phyloP scores from a whole-genome alignment of 2,888 invertebrate genomes.

The Sinodicranocentrus sp. region DNA sequence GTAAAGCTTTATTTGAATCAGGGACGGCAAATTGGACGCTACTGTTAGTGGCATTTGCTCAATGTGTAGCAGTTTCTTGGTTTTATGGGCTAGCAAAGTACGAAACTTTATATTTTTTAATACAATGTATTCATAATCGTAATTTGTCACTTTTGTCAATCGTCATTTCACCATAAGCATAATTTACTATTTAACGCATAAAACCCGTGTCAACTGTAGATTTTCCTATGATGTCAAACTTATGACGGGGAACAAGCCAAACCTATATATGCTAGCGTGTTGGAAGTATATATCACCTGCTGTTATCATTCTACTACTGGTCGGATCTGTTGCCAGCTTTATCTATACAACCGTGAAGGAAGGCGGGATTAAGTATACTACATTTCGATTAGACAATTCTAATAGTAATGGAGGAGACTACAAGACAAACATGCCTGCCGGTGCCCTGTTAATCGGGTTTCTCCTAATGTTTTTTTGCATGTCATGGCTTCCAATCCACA shows the following conservation, averaged over 20 bases:
- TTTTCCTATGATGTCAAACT: conserved; percentile 65
- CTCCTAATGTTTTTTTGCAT: conserved; percentile 38
- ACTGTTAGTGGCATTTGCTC: conserved; percentile 48
- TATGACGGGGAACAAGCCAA: conserved; percentile 66
- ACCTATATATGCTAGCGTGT: conserved; percentile 56
- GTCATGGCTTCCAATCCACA: conserved; percentile 40
- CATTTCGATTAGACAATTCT: neutral
- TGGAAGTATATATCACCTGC: conserved; percentile 68
- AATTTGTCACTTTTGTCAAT: too few relatives aligned
- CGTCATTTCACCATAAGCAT: too few relatives aligned
- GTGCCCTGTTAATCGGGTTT: conserved; percentile 32
- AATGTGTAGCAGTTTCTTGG: conserved; percentile 59
- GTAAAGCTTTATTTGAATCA: too few relatives aligned
- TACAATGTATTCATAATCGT: too few relatives aligned
- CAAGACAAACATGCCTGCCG: neutral
- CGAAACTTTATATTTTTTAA: neutral
- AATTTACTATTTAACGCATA: too few relatives aligned
- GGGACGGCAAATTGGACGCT: conserved; percentile 67
- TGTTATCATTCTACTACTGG: conserved; percentile 34
- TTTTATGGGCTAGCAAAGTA: conserved; percentile 62
- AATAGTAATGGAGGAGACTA: neutral
- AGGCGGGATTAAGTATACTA: conserved; percentile 30
- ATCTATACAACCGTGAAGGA: neutral
- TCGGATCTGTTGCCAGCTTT: conserved; percentile 25
- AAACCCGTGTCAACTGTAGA: conserved; percentile 37